phyloP scores from a whole-genome alignment of 2,888 invertebrate genomes.

The Cosmorhoe ocellata region DNA sequence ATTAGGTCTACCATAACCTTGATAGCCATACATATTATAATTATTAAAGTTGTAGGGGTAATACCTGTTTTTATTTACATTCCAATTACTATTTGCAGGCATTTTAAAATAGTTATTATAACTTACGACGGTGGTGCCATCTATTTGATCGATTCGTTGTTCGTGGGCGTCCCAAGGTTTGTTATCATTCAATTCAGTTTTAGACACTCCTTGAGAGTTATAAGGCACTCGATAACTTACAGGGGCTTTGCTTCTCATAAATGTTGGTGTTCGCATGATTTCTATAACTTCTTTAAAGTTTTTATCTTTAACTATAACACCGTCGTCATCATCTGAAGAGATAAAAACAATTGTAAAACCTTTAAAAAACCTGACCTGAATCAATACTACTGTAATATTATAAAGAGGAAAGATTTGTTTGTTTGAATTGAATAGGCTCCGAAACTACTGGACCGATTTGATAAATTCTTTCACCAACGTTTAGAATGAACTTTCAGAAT shows the following conservation, averaged over 20 bases:
- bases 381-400: too few species aligned
- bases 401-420: too few species aligned
- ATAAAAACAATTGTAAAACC: not conserved
- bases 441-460: too few species aligned
- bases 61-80: not conserved
- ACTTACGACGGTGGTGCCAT: constrained; percentile 1
- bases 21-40: not conserved
- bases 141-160: constrained; percentile 1
- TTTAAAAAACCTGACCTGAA: too few species aligned
- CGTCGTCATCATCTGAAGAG: constrained; percentile 12
- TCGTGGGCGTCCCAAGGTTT: not conserved
- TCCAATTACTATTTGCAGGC: not conserved
- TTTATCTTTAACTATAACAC: constrained; percentile 13
- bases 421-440: too few species aligned
- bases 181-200: not conserved
- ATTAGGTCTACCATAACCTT: not conserved
- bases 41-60: not conserved
- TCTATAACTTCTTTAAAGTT: constrained; percentile 24
- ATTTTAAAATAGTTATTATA: constrained; percentile 13
- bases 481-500: too few species aligned
- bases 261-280: not conserved
- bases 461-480: too few species aligned
- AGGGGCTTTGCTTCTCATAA: not conserved
- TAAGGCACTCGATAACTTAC: not conserved
- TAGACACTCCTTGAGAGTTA: not conserved